Evolutionary conservation across 1,140 invertebrate species (phyloP), one percentile per base, ranked within the genome.

Genomic region (Bursaphelenchus mucronatus): DNA sequence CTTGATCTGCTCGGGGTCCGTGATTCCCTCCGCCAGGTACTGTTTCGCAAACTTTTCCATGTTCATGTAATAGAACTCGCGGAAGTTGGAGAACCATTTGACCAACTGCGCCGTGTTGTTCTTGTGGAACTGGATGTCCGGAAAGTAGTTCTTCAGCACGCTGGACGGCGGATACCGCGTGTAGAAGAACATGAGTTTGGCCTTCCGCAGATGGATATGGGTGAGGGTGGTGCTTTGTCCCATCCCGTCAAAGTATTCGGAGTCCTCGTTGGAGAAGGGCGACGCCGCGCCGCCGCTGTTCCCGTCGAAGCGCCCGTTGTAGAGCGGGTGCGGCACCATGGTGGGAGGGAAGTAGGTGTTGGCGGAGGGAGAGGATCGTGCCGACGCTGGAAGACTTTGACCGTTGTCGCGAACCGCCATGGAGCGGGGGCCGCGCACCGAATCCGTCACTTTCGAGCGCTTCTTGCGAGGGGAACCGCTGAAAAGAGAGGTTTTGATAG

Each of bases 121-220:
- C 86, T 99, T 99, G 87, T 98, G 98, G 87, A 99, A 99, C 83
- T 94, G 94, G 85, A 99, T 97, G 86, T 99, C 96, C 11, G 94
- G 94, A 87, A 99, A 99, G 87, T 95, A 99, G 88, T 94, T 94
- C 87, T 98, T 98, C 80, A 99, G 88, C 69, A 97, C 90, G 75
- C 92, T 89, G 51, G 94, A 97, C 83, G 90, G 95, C 47, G 95
- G 95, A 85, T 99, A 98, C 75, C 95, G 88, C 70, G 94, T 93
- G 89, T 92, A 99, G 89, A 98, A 98, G 89, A 99, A 99, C 96
- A 99, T 98, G 84, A 99, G 87, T 86, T 99, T 99, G 54, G 96
- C 96, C 84, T 99, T 99, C 79, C 95, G 88, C 81, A 99, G 89
- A 87, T 99, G 96, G 91, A 98, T 97, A 77, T 96, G 95, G 69